A percentile compares a stretch with the other conserved stretches of the same genome.
phyloP scores from a whole-genome alignment of 2,113 vertebrate genomes.

The Scalopus aquaticus region DNA sequence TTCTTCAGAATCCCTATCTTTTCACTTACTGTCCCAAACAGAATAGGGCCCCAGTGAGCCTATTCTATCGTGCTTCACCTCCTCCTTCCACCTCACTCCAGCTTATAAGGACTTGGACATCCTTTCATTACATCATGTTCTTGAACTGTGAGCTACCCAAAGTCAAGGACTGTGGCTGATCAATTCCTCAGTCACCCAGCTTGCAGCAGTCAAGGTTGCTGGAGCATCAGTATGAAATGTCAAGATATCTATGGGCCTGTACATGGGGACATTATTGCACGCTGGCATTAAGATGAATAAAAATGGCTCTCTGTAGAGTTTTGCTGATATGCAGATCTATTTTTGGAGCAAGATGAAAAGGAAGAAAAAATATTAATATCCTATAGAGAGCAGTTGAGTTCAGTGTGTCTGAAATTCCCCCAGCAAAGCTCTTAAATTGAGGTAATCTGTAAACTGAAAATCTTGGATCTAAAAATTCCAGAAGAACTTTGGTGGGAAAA shows the following conservation, averaged over 20 bases:
- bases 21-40: background rate
- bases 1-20: background rate
- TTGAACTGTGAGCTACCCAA: background rate
- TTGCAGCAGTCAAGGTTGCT: background rate
- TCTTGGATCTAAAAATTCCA: slow-evolving; percentile 5
- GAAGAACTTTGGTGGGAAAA: slow-evolving; percentile 55
- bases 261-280: background rate
- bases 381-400: background rate
- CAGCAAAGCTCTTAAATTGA: background rate
- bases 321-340: background rate
- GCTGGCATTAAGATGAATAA: background rate
- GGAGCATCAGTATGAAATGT: background rate
- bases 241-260: background rate
- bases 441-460: slow-evolving; percentile 5
- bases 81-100: background rate
- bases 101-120: background rate
- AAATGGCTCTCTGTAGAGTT: background rate
- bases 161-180: background rate
- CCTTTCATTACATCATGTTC: background rate
- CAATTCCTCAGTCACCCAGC: background rate
- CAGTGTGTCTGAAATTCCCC: background rate
- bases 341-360: background rate
- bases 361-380: background rate
- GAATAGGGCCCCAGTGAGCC: background rate
- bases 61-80: background rate